Percentiles rank a stretch among this genome's conserved stretches.
Conservation (phyloP, 53 echinoderm and acorn worm genomes). For the Arbacia lixula region DNA sequence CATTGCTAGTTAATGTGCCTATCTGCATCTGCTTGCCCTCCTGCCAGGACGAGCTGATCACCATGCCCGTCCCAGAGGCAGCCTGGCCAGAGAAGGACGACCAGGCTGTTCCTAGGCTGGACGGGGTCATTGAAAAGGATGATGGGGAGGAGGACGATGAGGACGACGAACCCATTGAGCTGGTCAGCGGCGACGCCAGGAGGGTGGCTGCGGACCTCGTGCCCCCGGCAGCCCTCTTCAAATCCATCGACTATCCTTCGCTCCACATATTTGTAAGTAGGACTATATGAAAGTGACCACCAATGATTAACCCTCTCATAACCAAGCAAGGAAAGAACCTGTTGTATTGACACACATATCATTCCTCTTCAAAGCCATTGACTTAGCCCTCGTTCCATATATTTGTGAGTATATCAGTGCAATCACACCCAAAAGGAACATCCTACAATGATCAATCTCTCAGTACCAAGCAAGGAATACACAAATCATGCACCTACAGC, state of each 20-base stretch:
- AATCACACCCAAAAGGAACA: too few species aligned
- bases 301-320: too few species aligned
- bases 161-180: conserved; percentile 42
- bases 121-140: conserved; percentile 43
- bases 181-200: conserved; percentile 33
- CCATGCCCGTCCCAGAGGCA: conserved; percentile 77
- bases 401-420: too few species aligned
- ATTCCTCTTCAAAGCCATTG: too few species aligned
- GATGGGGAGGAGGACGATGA: conserved; percentile 56
- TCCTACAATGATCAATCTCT: too few species aligned
- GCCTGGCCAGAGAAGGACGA: conserved; percentile 80
- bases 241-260: conserved; percentile 91
- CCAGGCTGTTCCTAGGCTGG: conserved; percentile 16
- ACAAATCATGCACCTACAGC: too few species aligned
- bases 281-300: too few species aligned
- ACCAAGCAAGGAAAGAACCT: too few species aligned
- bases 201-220: conserved; percentile 58
- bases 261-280: conserved; percentile 96
- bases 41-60: conserved; percentile 88
- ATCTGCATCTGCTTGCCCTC: background rate
- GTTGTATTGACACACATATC: too few species aligned
- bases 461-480: too few species aligned
- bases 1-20: too few species aligned
- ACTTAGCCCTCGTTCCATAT: too few species aligned
- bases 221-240: conserved; percentile 88